A percentile compares a stretch with the other conserved stretches of the same genome.
Evolutionary conservation across 1,140 invertebrate species (phyloP).

Genomic region (Nixonia krombeini): DNA sequence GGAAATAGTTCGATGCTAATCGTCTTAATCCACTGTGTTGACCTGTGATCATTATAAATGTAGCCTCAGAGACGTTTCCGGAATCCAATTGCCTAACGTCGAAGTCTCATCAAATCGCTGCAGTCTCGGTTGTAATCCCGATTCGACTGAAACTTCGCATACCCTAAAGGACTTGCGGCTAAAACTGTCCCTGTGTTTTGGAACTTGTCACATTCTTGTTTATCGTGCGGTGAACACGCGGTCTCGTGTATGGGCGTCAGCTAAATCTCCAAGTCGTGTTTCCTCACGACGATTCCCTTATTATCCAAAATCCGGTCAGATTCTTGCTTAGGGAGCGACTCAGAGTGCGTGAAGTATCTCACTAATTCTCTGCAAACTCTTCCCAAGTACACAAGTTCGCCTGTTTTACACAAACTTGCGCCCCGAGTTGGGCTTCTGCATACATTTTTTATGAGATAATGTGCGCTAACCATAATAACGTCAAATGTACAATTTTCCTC

Average conservation of each 20-base stretch:
- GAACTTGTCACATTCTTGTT: slow-evolving; percentile 34
- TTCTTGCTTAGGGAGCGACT: not conserved
- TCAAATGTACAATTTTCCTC: too few species aligned
- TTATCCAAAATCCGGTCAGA: not conserved
- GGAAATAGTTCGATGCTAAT: too few species aligned
- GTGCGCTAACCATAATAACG: too few species aligned
- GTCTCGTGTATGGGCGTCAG: slow-evolving; percentile 21
- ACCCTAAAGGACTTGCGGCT: slow-evolving; percentile 22
- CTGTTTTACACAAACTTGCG: too few species aligned
- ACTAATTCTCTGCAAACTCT: not conserved
- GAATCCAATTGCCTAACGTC: too few species aligned
- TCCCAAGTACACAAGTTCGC: not conserved
- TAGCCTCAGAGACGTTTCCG: too few species aligned
- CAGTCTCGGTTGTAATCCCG: slow-evolving; percentile 8
- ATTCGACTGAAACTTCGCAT: slow-evolving; percentile 16
- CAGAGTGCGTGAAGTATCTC: not conserved
- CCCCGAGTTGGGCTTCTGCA: too few species aligned
- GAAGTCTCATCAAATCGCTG: not conserved
- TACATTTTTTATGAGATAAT: too few species aligned
- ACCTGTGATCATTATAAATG: too few species aligned
- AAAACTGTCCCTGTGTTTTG: slow-evolving; percentile 20
- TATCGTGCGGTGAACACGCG: slow-evolving; percentile 25
- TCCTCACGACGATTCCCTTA: slow-evolving; percentile 3
- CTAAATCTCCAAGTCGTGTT: slow-evolving; percentile 23
- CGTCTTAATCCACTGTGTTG: too few species aligned